Conservation (phyloP, 2,888 invertebrate species). For the Oscheius sp. region DNA sequence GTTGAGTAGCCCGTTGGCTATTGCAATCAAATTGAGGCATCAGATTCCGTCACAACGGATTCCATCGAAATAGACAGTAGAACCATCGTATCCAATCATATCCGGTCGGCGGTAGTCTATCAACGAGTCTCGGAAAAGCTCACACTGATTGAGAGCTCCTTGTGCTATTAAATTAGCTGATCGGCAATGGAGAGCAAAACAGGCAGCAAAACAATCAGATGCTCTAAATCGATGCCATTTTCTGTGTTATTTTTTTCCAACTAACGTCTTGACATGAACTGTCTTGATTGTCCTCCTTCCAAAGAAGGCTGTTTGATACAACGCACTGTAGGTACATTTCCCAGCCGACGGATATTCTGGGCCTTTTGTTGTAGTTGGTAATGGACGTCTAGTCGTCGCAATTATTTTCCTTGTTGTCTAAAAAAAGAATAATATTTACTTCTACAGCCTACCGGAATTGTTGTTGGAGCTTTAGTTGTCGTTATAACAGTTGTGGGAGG, state of each 20-base stretch:
- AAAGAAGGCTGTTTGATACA: constrained; percentile 66
- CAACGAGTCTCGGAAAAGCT: constrained; percentile 65
- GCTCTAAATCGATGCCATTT: constrained; percentile 56
- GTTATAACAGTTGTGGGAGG: constrained; percentile 24
- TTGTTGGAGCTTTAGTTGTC: not conserved
- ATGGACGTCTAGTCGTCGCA: no score
- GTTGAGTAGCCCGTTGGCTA: constrained; percentile 20
- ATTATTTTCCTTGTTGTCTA: constrained; percentile 34
- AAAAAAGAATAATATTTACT: not conserved
- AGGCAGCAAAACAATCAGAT: constrained; percentile 65
- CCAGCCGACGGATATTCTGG: constrained; percentile 62
- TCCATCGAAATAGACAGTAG: constrained; percentile 68
- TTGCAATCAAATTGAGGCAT: not conserved
- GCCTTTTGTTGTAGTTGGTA: constrained; percentile 43
- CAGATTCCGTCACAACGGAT: constrained; percentile 61
- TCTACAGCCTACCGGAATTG: not conserved
- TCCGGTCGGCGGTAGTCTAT: constrained; percentile 67
- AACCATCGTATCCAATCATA: constrained; percentile 62
- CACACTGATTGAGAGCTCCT: constrained; percentile 43
- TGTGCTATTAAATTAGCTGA: constrained; percentile 66
- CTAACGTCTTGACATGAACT: constrained; percentile 46
- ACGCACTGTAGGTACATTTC: constrained; percentile 64
- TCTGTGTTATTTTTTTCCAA: not conserved
- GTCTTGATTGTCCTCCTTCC: constrained; percentile 48
- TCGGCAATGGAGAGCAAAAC: constrained; percentile 61